Base-by-base conservation (phyloP, 2,113 vertebrate genomes). In the Panthera uncia region DNA sequence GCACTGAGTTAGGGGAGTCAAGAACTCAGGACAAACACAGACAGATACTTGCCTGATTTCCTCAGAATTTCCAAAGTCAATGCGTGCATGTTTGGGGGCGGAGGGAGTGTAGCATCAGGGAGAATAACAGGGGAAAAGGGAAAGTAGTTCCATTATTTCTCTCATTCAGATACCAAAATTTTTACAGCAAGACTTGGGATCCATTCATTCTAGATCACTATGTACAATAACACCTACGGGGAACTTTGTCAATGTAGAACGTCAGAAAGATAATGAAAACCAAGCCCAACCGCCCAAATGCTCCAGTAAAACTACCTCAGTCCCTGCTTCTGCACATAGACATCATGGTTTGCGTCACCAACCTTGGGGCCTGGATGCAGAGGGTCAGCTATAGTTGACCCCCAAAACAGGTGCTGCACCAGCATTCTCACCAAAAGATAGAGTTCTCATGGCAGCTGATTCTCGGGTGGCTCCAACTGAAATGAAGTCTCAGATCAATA, bases 201-300 rank as follows among this genome's bases (percentile, higher is more conserved):
- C 16, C 21, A 45, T 80, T 80, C 68, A 48, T 18, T 94, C 33
- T 31, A 74, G 36, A 78, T 69, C 10, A 55, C 57, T 81, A 50
- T 3, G 74, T 79, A 86, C 1, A 61, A 33, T 79, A 91, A 83
- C 27, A 81, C 3, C 18, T 48, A 71, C 0, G 50, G 36, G 52
- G 23, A 15, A 83, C 36, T 33, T 89, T 87, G 38, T 89, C 36
- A 41, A 85, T 14, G 52, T 48, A 14, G 21, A 33, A 25, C 16
- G 83, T 90, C 63, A 68, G 52, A 89, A 81, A 94, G 27, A 78
- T 36, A 81, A 50, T 84, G 57, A 71, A 96, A 85, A 78, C 36
- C 31, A 71, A 91, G 41, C 31, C 10, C 50, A 33, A 57, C 38
- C 36, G 5, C 31, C 8, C 15, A 69, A 86, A 14, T 41, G 55